Percentiles rank a stretch among this genome's conserved stretches.
Evolutionary conservation across 2,797 vertebrate species (phyloP).

Genomic region (Neosilurus mollespiculum): DNA sequence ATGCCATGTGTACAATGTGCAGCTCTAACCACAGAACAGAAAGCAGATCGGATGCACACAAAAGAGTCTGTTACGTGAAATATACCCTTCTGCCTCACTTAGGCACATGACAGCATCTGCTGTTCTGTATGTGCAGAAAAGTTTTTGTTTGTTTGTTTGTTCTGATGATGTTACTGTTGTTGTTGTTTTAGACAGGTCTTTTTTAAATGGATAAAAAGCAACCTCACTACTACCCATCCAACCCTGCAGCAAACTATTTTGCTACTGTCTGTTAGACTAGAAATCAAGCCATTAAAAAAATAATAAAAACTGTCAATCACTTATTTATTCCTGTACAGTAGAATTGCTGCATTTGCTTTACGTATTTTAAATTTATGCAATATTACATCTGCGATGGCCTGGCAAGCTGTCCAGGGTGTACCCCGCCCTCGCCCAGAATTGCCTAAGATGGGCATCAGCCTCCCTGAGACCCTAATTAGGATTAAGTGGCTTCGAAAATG

Average conservation of each 20-base stretch:
- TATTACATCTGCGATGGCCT: background rate
- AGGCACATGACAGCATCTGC: background rate
- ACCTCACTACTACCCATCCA: background rate
- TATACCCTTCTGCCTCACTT: background rate
- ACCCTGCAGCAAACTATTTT: background rate
- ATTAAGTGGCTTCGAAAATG: no score
- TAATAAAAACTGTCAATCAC: background rate
- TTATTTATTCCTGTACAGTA: background rate
- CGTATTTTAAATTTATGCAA: background rate
- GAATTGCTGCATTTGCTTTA: background rate
- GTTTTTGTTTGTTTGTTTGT: background rate
- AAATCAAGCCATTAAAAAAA: background rate
- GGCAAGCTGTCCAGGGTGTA: no score
- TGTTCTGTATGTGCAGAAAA: background rate
- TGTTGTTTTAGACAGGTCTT: background rate
- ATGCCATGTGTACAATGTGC: constrained; percentile 38
- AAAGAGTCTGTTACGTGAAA: background rate
- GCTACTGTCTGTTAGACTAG: background rate
- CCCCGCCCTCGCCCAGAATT: no score
- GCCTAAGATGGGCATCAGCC: no score
- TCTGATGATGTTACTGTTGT: no score
- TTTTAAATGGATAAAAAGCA: background rate
- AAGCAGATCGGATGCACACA: background rate
- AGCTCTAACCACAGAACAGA: constrained; percentile 3
- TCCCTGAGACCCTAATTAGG: no score